These are phyloP conservation scores for Hippocampus zosterae DNA, from an alignment of 2,113 vertebrate genomes.

Conservation along the genomic window DNA sequence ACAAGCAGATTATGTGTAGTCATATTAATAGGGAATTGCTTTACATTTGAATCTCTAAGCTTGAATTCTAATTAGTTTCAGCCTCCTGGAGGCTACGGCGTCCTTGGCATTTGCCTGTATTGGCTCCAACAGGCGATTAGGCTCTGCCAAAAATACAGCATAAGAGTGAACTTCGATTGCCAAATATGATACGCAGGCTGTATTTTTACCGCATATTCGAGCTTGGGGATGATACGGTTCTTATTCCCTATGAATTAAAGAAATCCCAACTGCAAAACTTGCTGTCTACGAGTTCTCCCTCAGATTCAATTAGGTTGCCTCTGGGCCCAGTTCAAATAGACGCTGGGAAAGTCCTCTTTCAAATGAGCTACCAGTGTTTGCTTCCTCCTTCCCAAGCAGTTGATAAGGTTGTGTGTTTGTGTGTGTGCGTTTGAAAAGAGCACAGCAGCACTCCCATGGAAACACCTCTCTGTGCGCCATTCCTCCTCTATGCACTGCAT, in stretches of 20 bases:
- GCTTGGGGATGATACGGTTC: not conserved
- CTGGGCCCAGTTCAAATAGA: slow-evolving; percentile 54
- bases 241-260: not conserved
- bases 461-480: slow-evolving; percentile 29
- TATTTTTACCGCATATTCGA: not conserved
- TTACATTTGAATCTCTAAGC: not conserved
- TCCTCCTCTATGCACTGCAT: not conserved
- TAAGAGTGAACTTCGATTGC: not conserved
- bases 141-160: not conserved
- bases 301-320: slow-evolving; percentile 69
- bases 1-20: too few relatives aligned
- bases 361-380: slow-evolving; percentile 62
- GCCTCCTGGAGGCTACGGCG: too few relatives aligned
- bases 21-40: not conserved
- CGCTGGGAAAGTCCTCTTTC: slow-evolving; percentile 56
- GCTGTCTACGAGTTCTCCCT: slow-evolving; percentile 11
- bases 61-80: not conserved
- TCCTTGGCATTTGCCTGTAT: too few relatives aligned
- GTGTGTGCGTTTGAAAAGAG: slow-evolving; percentile 40
- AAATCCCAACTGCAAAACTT: not conserved
- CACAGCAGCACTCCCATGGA: slow-evolving; percentile 58
- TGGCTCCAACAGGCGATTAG: too few relatives aligned
- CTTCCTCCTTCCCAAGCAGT: slow-evolving; percentile 9
- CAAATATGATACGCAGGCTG: not conserved
- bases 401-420: not conserved